A percentile compares a stretch with the other conserved stretches of the same genome.
phyloP scores from a whole-genome alignment of 92 coral and sea anemone genomes.

The Pocillopora meandrina region DNA sequence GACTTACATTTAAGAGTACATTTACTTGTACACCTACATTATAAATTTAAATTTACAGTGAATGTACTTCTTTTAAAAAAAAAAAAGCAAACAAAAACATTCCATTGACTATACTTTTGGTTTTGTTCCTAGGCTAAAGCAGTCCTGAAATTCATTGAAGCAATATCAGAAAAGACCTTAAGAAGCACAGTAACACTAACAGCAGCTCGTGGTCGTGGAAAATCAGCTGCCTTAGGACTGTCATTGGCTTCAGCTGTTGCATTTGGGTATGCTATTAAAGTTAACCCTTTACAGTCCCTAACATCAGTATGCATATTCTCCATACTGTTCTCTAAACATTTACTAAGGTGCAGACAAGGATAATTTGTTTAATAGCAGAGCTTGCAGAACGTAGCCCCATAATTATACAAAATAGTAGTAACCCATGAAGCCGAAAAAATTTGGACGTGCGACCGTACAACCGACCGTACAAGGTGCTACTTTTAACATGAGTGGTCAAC shows the following conservation, averaged over 20 bases:
- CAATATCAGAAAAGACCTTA: slow-evolving; percentile 95
- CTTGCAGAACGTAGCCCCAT: too few species aligned
- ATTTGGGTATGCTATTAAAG: slow-evolving; percentile 75
- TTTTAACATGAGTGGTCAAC: too few species aligned
- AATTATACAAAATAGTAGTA: too few species aligned
- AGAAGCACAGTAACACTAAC: slow-evolving; percentile 94
- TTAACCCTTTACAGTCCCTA: too few species aligned
- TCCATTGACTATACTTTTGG: not conserved
- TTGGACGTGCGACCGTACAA: too few species aligned
- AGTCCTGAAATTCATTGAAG: slow-evolving; percentile 90
- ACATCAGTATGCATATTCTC: not conserved
- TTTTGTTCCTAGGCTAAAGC: slow-evolving; percentile 86
- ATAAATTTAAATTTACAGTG: too few species aligned
- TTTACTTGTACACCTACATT: too few species aligned
- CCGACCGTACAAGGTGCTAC: too few species aligned
- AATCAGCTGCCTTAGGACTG: slow-evolving; percentile 98
- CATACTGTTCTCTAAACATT: not conserved
- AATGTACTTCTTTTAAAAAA: not conserved
- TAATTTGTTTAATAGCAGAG: too few species aligned
- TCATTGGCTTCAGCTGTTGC: slow-evolving; percentile 96
- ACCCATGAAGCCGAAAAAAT: too few species aligned
- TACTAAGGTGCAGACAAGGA: not conserved
- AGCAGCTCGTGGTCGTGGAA: slow-evolving; percentile 97
- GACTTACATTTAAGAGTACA: too few species aligned
- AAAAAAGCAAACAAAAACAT: too few species aligned